These are phyloP conservation scores for Acanthopleura granulata DNA, from an alignment of 2,888 invertebrate species.

Conservation along the genomic window DNA sequence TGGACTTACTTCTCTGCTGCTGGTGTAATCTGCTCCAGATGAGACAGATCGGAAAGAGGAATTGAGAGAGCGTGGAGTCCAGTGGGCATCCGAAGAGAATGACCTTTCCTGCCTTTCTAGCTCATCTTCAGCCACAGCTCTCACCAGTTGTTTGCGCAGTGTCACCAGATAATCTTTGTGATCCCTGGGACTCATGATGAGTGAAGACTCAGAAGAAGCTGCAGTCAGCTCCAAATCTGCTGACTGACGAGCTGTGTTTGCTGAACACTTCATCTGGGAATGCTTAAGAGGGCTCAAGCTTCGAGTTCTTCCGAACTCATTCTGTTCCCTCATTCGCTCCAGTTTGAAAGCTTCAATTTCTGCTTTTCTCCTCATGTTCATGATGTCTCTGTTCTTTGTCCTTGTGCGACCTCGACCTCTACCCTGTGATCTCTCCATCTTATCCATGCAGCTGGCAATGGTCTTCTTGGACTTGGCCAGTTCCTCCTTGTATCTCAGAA, in stretches of 20 bases:
- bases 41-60: conserved; percentile 18
- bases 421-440: conserved; percentile 43
- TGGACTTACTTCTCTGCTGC: background rate
- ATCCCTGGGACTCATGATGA: conserved; percentile 57
- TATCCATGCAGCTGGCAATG: conserved; percentile 54
- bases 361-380: conserved; percentile 47
- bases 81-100: conserved; percentile 16
- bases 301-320: conserved; percentile 41
- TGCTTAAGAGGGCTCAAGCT: conserved; percentile 35
- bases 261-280: conserved; percentile 26
- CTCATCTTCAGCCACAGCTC: conserved; percentile 43
- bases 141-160: conserved; percentile 54
- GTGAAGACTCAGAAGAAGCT: conserved; percentile 19
- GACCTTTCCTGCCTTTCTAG: conserved; percentile 26
- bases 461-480: conserved; percentile 59
- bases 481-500: conserved; percentile 52
- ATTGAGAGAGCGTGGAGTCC: background rate
- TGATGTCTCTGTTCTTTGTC: conserved; percentile 45
- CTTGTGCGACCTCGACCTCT: conserved; percentile 45
- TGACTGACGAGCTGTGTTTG: conserved; percentile 34
- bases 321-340: conserved; percentile 57
- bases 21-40: conserved; percentile 12
- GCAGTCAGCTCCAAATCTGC: conserved; percentile 36
- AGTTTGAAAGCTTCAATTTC: conserved; percentile 63
- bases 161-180: conserved; percentile 52